phyloP scores from a whole-genome alignment of 1,140 invertebrate species.

The Diachasma alloeum region DNA sequence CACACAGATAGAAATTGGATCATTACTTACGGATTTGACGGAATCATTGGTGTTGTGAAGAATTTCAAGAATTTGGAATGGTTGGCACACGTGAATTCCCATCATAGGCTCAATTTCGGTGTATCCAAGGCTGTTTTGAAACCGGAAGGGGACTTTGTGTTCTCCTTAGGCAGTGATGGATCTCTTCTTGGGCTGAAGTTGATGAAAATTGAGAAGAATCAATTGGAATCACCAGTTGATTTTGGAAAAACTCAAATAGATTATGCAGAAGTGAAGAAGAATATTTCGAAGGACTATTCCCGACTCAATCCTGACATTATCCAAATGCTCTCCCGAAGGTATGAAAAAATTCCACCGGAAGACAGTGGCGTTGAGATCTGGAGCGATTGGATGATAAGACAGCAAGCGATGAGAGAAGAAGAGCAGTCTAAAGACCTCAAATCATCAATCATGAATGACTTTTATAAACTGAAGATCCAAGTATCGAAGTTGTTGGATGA shows the following conservation, averaged over 20 bases:
- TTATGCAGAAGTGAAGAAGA: slow-evolving; percentile 10
- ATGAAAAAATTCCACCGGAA: slow-evolving; percentile 24
- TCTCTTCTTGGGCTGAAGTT: slow-evolving; percentile 39
- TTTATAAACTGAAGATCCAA: slow-evolving; percentile 42
- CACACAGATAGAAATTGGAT: slow-evolving; percentile 46
- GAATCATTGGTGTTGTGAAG: slow-evolving; percentile 42
- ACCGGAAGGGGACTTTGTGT: slow-evolving; percentile 31
- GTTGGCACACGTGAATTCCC: slow-evolving; percentile 30
- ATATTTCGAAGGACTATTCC: slow-evolving; percentile 40
- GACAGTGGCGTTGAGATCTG: slow-evolving; percentile 39
- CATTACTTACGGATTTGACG: slow-evolving; percentile 44
- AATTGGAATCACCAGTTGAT: background rate
- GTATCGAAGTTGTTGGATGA: slow-evolving; percentile 46
- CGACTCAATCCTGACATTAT: slow-evolving; percentile 30
- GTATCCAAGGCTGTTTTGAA: slow-evolving; percentile 42
- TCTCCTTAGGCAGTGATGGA: slow-evolving; percentile 50
- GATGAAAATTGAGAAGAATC: background rate
- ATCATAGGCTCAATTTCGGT: slow-evolving; percentile 50
- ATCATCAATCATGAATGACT: slow-evolving; percentile 33
- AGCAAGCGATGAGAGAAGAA: slow-evolving; percentile 33
- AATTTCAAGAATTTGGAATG: background rate
- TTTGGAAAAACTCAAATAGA: background rate
- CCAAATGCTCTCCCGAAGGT: slow-evolving; percentile 31
- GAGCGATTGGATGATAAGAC: slow-evolving; percentile 45
- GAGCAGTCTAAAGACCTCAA: slow-evolving; percentile 27